Evolutionary conservation across 2,888 invertebrate genomes (phyloP).

Genomic region (Slavum lentiscoides): DNA sequence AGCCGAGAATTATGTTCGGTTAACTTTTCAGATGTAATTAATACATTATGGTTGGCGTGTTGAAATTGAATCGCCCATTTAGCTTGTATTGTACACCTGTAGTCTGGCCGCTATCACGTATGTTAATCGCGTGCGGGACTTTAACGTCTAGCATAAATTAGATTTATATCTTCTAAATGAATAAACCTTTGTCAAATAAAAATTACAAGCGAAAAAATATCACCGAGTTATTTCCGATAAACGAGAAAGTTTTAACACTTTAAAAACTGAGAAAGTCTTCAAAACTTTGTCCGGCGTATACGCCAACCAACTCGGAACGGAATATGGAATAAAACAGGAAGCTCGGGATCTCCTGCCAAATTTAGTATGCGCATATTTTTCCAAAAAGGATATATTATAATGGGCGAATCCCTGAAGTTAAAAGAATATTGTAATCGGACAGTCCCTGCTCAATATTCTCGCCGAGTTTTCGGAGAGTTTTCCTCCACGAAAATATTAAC

Average conservation of each 20-base stretch:
- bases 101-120: conserved; percentile 17
- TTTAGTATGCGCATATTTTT: conserved; percentile 52
- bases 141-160: conserved; percentile 32
- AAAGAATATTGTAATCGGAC: conserved; percentile 52
- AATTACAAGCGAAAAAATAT: background rate
- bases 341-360: conserved; percentile 9
- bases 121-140: conserved; percentile 50
- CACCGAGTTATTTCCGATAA: conserved; percentile 31
- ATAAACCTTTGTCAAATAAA: conserved; percentile 1
- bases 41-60: conserved; percentile 47
- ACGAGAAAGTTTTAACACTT: conserved; percentile 37
- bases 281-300: conserved; percentile 1
- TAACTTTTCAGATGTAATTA: conserved; percentile 27
- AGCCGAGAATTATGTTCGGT: background rate
- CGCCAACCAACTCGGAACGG: conserved; percentile 17
- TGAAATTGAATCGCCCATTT: conserved; percentile 40
- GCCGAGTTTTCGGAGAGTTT: conserved; percentile 32
- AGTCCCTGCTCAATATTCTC: conserved; percentile 46
- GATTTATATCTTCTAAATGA: conserved; percentile 20
- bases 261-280: conserved; percentile 21
- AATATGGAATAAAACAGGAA: conserved; percentile 17
- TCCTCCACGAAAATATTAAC: conserved; percentile 34
- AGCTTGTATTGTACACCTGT: conserved; percentile 38
- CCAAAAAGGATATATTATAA: conserved; percentile 34
- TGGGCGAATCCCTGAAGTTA: conserved; percentile 46